These are phyloP conservation scores for Germaria angustata DNA, from an alignment of 2,888 invertebrate species.

Conservation along the genomic window DNA sequence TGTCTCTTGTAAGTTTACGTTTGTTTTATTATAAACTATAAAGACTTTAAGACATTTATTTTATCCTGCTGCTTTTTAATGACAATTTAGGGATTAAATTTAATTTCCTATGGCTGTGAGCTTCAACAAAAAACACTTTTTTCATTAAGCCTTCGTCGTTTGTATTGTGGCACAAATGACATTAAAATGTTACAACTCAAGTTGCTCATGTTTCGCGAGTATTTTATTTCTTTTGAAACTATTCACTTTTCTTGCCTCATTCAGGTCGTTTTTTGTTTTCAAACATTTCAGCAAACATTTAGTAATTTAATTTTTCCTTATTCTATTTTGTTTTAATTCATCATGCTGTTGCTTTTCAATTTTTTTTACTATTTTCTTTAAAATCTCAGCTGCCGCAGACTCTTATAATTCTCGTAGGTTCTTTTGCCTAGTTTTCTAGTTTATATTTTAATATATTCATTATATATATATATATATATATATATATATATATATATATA, in stretches of 20 bases:
- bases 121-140: not conserved
- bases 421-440: not conserved
- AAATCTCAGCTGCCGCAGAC: not conserved
- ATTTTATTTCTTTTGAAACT: constrained; percentile 7
- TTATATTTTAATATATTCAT: constrained; percentile 21
- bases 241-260: not conserved
- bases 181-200: not conserved
- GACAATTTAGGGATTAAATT: constrained; percentile 14
- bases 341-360: constrained; percentile 36
- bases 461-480: too few relatives aligned
- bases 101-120: not conserved
- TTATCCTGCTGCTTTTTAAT: not conserved
- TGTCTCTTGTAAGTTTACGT: not conserved
- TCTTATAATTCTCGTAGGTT: not conserved
- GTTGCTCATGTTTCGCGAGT: not conserved
- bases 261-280: not conserved
- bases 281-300: constrained; percentile 16
- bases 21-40: not conserved
- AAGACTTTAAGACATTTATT: not conserved
- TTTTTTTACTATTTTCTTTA: not conserved
- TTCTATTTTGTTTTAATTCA: not conserved
- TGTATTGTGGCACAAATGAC: not conserved
- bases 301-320: not conserved
- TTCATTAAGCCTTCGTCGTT: constrained; percentile 17
- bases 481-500: too few relatives aligned